A percentile compares a stretch with the other conserved stretches of the same genome.
Evolutionary conservation across 2,888 invertebrate genomes (phyloP).

Genomic region (Lumbricus terrestris): DNA sequence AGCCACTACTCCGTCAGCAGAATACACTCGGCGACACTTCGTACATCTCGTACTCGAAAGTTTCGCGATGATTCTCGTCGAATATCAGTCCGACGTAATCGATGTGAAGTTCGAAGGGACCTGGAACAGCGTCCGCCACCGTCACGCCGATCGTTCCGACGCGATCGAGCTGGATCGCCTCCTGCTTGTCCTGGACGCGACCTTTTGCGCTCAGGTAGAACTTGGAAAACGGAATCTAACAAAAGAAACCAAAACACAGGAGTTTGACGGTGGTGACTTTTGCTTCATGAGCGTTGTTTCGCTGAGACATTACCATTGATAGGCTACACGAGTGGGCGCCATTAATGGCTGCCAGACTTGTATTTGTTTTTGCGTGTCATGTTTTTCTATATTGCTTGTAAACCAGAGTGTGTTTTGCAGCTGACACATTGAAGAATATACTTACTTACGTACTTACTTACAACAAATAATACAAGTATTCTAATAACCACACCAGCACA

Average conservation of each 20-base stretch:
- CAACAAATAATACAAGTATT: no score
- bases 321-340: no score
- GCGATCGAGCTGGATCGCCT: constrained; percentile 65
- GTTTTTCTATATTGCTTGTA: no score
- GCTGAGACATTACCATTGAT: no score
- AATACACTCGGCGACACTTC: constrained; percentile 29
- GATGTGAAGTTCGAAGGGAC: constrained; percentile 83
- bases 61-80: constrained; percentile 78
- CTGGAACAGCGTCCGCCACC: constrained; percentile 75
- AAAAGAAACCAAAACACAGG: constrained; percentile 43
- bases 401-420: no score
- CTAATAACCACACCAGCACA: no score
- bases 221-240: constrained; percentile 89
- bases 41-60: constrained; percentile 92
- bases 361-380: no score
- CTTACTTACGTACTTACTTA: no score
- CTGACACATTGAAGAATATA: no score
- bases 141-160: constrained; percentile 80
- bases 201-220: constrained; percentile 82
- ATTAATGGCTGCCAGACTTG: no score
- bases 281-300: no score
- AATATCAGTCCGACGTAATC: constrained; percentile 86
- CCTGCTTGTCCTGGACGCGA: constrained; percentile 79
- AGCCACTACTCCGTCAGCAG: not conserved
- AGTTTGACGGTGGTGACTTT: no score